Conservation (phyloP, 1,140 invertebrate genomes). For the Arctopsyche grandis region DNA sequence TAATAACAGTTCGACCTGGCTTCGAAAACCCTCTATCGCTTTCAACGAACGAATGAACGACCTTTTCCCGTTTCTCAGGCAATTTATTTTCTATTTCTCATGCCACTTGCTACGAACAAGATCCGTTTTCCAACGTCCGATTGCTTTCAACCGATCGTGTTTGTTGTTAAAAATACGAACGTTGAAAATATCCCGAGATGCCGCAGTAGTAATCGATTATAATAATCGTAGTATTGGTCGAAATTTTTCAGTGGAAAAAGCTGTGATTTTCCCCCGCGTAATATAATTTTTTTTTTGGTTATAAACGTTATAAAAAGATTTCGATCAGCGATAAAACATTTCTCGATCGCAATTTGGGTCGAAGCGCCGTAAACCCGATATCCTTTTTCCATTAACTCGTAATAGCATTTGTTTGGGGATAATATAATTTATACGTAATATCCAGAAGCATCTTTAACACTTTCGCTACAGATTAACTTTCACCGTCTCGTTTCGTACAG, state of each 20-base stretch:
- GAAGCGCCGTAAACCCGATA: slow-evolving; percentile 24
- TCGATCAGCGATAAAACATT: slow-evolving; percentile 27
- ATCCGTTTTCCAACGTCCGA: background rate
- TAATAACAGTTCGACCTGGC: background rate
- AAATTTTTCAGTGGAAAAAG: background rate
- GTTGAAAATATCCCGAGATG: background rate
- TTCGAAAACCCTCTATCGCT: background rate
- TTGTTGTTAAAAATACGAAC: slow-evolving; percentile 5
- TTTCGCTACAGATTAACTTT: slow-evolving; percentile 24
- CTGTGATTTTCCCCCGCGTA: background rate
- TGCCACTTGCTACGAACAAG: slow-evolving; percentile 1
- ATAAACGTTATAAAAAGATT: slow-evolving; percentile 23
- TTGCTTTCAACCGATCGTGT: background rate
- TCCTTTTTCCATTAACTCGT: slow-evolving; percentile 25
- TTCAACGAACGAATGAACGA: background rate
- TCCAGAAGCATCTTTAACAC: slow-evolving; percentile 25
- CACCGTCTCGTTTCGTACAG: background rate
- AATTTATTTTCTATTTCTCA: slow-evolving; percentile 22
- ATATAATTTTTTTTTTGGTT: background rate
- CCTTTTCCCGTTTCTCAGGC: slow-evolving; percentile 2
- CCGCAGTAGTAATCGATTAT: no score
- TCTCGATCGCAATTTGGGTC: slow-evolving; percentile 16
- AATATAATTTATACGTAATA: slow-evolving; percentile 31
- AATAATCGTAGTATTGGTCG: no score
- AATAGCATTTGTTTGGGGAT: slow-evolving; percentile 29